Evolutionary conservation across 2,113 vertebrate genomes (phyloP), one percentile per base, ranked within the genome.

Genomic region (Mesembrinibis cayennensis): DNA sequence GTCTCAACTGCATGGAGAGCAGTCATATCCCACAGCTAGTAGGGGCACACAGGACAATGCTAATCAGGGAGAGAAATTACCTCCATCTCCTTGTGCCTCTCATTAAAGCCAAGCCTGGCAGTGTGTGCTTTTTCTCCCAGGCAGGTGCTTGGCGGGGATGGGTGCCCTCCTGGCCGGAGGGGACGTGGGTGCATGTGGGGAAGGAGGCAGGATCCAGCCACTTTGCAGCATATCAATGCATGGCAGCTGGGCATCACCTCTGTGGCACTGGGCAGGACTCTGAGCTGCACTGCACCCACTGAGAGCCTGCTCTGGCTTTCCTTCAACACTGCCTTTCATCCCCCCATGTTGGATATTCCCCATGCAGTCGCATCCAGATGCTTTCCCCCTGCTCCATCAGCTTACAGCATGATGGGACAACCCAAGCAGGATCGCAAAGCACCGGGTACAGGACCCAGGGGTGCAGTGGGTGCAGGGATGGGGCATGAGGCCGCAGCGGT

Each of bases 311-410:
- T 61, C 70, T 4, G 1, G 7, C 47, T 62, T 71, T 16, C 20
- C 34, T 34, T 47, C 27, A 66, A 45, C 0, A 1, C 27, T 47
- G 29, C 58, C 50, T 45, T 49, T 38, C 32, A 26, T n/a, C 47
- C 30, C 29, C 4, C 16, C 27, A 1, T 5, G 9, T 11, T 29
- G 42, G 50, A 23, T 47, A 40, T 71, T 73, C 42, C 52, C 32
- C 38, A 4, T 8, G 13, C 0, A 2, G 40, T 27, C 1, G 0
- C 21, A 42, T 20, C 29, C 1, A 0, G 44, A 13, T 32, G 26
- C 58, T 56, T 59, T 71, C 3, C 42, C 36, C 10, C 8, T 5
- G 34, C 34, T 66, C 59, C 63, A 16, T n/a, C 36, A 42, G n/a
- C 27, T 63, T 34, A 11, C 56, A 11, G 36, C 29, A 4, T 4